Base-by-base conservation (phyloP, 2,797 vertebrate genomes). In the Acridotheres tristis region DNA sequence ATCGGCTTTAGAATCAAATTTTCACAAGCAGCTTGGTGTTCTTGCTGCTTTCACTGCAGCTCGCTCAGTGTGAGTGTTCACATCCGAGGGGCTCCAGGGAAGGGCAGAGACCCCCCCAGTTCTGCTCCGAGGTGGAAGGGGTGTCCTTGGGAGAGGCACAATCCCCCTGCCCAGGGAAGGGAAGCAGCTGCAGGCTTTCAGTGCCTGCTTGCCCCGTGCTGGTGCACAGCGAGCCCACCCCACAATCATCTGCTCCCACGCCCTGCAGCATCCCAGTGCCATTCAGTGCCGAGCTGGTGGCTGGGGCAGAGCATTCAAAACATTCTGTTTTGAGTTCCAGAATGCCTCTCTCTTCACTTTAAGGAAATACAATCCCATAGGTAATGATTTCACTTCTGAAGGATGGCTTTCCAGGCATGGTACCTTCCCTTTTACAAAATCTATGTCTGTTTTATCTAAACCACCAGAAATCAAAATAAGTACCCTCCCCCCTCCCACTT, bases 381-480 rank as follows among this genome's bases (percentile, higher is more conserved):
- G 92, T 96, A 96, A 97, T 98, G 96, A 97, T 96, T 95, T 94
- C 88, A 84, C 90, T 89, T 95, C 74, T 97, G 96, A 97, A 97
- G 97, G 96, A 88, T 57, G 87, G 58, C 91, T 96, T 97, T 97
- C 88, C 78, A 91, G 96, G 71, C 88, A 80, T 2, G 17, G 88
- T 77, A 66, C 68, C 76, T 89, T 74, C 38, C 26, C 58, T 76
- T 71, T 86, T 81, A 85, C 71, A 93, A 96, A 68, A 88, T 77
- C 93, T 91, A 23, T 23, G 87, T 93, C 94, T 96, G 85, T 96
- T 96, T 97, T 97, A 97, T 95, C 95, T 96, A 97, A 97, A 95
- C 85, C 89, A 96, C 96, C 88, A 97, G 95, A 96, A 97, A 96
- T 96, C 91, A 88, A 95, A 95, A 96, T 89, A 97, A 96, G 86